phyloP scores from a whole-genome alignment of 2,888 invertebrate genomes.

The Epinotia nisella region DNA sequence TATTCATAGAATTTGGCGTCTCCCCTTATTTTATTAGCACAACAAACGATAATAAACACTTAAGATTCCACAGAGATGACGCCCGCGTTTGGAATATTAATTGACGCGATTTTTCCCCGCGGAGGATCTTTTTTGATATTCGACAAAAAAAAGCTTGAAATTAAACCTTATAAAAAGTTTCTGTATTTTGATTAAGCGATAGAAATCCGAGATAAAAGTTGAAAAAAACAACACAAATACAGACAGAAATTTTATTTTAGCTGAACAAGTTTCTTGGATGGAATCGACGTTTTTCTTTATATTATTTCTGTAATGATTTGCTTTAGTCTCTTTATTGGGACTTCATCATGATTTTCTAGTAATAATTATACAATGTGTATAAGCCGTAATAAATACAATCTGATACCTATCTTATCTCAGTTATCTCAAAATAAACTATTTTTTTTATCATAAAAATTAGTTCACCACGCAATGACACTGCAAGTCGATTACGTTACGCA shows the following conservation, averaged over 20 bases:
- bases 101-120: slow-evolving; percentile 37
- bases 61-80: slow-evolving; percentile 51
- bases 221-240: not conserved
- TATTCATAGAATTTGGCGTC: slow-evolving; percentile 45
- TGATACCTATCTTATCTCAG: too few relatives aligned
- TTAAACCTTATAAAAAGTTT: slow-evolving; percentile 47
- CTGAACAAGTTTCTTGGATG: not conserved
- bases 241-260: not conserved
- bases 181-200: slow-evolving; percentile 20
- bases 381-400: too few relatives aligned
- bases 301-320: too few relatives aligned
- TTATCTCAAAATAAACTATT: too few relatives aligned
- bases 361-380: too few relatives aligned
- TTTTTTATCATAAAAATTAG: too few relatives aligned
- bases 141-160: slow-evolving; percentile 45
- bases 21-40: slow-evolving; percentile 47
- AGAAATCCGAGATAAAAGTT: not conserved
- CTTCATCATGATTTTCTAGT: too few relatives aligned
- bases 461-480: too few relatives aligned
- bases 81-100: slow-evolving; percentile 49
- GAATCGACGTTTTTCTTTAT: slow-evolving; percentile 6
- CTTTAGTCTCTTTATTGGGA: too few relatives aligned
- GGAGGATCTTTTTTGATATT: slow-evolving; percentile 35
- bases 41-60: slow-evolving; percentile 52
- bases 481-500: too few relatives aligned